Conservation (phyloP, 2,113 vertebrate species). For the Pseudorhombus dupliciocellatus region DNA sequence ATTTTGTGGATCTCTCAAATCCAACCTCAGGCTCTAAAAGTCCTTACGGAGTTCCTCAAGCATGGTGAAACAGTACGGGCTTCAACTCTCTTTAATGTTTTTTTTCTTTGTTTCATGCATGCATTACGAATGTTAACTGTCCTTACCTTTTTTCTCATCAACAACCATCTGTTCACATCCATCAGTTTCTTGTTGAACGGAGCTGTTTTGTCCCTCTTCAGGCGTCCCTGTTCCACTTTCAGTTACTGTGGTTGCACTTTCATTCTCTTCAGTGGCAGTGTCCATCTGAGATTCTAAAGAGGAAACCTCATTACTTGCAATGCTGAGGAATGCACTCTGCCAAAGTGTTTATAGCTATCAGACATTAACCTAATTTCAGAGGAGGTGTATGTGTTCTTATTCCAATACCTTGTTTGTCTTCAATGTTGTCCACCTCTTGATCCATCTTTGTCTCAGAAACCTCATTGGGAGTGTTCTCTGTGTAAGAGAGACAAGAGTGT, state of each 20-base stretch:
- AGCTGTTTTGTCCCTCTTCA: not conserved
- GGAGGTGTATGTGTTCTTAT: not conserved
- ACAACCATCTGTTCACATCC: not conserved
- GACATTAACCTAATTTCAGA: too few species aligned
- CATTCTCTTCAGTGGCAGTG: not conserved
- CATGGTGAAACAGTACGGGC: too few species aligned
- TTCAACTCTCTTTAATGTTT: too few species aligned
- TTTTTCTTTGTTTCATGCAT: too few species aligned
- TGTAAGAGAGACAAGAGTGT: not conserved
- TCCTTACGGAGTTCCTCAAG: too few species aligned
- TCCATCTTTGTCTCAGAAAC: not conserved
- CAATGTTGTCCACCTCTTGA: not conserved
- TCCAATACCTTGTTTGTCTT: slow-evolving; percentile 13
- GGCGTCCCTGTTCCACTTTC: not conserved
- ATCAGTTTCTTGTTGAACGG: not conserved
- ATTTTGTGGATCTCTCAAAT: too few species aligned
- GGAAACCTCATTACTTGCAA: not conserved
- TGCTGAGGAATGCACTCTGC: not conserved
- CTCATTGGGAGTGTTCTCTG: not conserved
- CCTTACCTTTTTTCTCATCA: not conserved
- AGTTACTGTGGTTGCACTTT: not conserved
- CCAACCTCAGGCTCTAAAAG: too few species aligned
- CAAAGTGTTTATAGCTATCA: not conserved
- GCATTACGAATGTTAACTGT: not conserved
- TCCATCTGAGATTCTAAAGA: slow-evolving; percentile 22